Percentiles rank a stretch among this genome's conserved stretches.
Evolutionary conservation across 2,888 invertebrate species (phyloP).

Genomic region (Macaria notata): DNA sequence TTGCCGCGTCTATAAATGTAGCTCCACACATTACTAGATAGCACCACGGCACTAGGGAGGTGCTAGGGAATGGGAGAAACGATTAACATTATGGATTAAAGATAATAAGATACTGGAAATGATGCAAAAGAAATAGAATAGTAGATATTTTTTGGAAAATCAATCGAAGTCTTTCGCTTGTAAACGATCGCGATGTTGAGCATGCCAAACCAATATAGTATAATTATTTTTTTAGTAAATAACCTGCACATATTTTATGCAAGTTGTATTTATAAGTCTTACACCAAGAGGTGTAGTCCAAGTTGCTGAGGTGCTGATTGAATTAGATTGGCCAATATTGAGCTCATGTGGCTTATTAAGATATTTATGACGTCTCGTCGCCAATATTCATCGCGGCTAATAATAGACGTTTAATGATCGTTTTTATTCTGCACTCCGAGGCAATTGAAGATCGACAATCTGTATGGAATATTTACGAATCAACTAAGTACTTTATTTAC

Average conservation of each 20-base stretch:
- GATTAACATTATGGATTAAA: no score
- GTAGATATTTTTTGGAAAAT: no score
- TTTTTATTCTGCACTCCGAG: slow-evolving; percentile 10
- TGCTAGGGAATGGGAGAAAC: no score
- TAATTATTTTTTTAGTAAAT: no score
- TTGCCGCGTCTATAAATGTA: slow-evolving; percentile 46
- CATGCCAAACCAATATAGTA: no score
- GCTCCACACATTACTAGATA: slow-evolving; percentile 24
- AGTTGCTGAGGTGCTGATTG: slow-evolving; percentile 18
- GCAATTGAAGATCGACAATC: neutral
- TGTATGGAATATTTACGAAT: slow-evolving; percentile 1
- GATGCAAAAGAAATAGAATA: no score
- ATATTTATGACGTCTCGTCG: slow-evolving; percentile 46
- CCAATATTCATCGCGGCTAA: slow-evolving; percentile 26
- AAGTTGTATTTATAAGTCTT: no score
- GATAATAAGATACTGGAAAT: no score
- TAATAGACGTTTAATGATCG: slow-evolving; percentile 21
- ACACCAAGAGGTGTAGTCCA: neutral
- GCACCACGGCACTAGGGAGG: neutral
- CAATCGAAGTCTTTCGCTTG: no score
- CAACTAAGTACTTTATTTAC: no score
- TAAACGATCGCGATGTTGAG: no score
- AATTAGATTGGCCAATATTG: slow-evolving; percentile 29
- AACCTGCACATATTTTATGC: no score
- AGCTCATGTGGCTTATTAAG: slow-evolving; percentile 30